Conservation (phyloP, 2,113 vertebrate genomes). For the Ameiurus melas region DNA sequence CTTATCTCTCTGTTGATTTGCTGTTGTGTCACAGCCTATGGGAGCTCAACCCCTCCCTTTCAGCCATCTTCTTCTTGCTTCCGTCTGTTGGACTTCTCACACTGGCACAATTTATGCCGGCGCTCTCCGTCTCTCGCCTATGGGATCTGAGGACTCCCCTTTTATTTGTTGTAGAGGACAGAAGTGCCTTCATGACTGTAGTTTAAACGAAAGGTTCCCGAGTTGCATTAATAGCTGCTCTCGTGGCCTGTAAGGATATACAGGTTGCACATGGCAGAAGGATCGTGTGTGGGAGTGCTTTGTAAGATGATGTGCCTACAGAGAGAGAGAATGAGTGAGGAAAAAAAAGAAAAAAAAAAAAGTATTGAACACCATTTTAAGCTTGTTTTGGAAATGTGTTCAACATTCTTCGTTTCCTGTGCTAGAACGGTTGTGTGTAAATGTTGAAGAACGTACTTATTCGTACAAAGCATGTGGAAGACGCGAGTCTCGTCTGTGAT, state of each 20-base stretch:
- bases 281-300: slow-evolving; percentile 75
- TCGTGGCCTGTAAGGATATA: slow-evolving; percentile 79
- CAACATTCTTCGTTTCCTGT: neutral
- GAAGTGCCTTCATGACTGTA: neutral
- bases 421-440: neutral
- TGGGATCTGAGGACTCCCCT: neutral
- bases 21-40: neutral
- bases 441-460: slow-evolving; percentile 63
- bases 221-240: slow-evolving; percentile 70
- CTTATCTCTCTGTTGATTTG: neutral
- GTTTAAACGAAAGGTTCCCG: neutral
- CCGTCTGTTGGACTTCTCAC: neutral
- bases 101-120: neutral
- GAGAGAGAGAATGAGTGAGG: no score
- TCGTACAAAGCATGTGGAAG: slow-evolving; percentile 74
- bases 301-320: slow-evolving; percentile 76
- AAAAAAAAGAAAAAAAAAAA: neutral
- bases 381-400: neutral
- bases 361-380: neutral
- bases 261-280: slow-evolving; percentile 72
- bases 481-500: slow-evolving; percentile 74
- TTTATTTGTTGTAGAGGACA: neutral
- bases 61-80: neutral
- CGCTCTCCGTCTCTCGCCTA: neutral
- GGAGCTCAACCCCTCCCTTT: neutral